Base-by-base conservation (phyloP, 2,888 invertebrate genomes). In the Drosophila peninsularis region DNA sequence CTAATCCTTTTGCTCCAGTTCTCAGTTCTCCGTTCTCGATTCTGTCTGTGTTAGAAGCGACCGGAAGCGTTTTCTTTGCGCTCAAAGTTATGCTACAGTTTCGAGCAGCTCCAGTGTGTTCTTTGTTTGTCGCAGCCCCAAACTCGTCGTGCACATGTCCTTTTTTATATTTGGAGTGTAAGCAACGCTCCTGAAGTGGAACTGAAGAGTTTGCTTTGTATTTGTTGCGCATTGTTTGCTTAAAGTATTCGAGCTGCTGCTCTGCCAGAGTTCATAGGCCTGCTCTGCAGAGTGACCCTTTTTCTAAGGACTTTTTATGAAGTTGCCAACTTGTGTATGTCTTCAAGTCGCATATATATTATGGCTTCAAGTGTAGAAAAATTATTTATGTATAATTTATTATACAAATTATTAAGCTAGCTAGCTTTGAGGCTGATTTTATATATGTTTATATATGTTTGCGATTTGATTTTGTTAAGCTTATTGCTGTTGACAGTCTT, bases 61-160 rank as follows among this genome's bases (percentile, higher is more conserved):
- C 80, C 87, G 89, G 75, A 89, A 83, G 87, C 78, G 86, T 73
- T 82, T 80, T 82, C 86, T 79, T 88, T 84, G 66, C 80, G 60
- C 74, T 65, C 67, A 62, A 84, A 82, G 88, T 87, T 87, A 82
- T 82, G 77, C 70, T 71, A 82, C 73, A 71, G 54, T 80, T 75
- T 62, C 42, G 50, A 65, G 62, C 56, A 47, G 65, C 69, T 66
- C 49, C 82, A 65, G 56, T 63, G 54, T 56, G 63, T 66, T 62
- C 73, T 66, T 80, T 82, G 72, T 68, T 63, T 45, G 52, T 0
- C 27, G 9, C 41, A 34, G 10, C 19, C 53, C 53, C 30, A 13
- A 19, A 19, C 14, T 41, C 30, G 44, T 6, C 1, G 19, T 19
- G 19, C 7, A 27, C 27, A 14, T 13, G 19, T 36, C 34, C 21